A percentile compares a stretch with the other conserved stretches of the same genome.
These are phyloP conservation scores for Plagodis pulveraria DNA, from an alignment of 2,888 invertebrate species.

Conservation along the genomic window DNA sequence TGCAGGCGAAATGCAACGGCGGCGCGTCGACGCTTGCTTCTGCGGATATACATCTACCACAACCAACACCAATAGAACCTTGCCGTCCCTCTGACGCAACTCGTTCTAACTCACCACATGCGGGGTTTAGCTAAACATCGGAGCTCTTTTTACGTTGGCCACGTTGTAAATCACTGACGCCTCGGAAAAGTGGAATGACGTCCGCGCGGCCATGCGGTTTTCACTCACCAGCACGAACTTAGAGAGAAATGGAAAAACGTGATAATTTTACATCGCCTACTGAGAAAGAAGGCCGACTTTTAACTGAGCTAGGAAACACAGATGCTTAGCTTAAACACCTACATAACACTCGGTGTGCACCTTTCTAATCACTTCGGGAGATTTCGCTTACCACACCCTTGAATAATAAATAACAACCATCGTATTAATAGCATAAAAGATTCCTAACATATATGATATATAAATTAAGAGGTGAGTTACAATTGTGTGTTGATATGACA, in stretches of 20 bases:
- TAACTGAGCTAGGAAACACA: constrained; percentile 25
- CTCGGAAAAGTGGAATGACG: constrained; percentile 84
- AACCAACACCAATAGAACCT: constrained; percentile 61
- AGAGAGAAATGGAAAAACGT: constrained; percentile 73
- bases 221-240: constrained; percentile 77
- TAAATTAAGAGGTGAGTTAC: background rate
- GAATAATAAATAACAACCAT: background rate
- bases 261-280: constrained; percentile 60
- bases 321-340: constrained; percentile 4
- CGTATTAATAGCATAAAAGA: background rate
- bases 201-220: constrained; percentile 76
- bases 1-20: constrained; percentile 79
- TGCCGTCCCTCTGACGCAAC: constrained; percentile 42
- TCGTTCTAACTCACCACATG: constrained; percentile 40
- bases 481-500: background rate
- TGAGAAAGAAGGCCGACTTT: constrained; percentile 46
- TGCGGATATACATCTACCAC: constrained; percentile 58
- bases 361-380: constrained; percentile 13
- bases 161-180: constrained; percentile 71
- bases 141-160: constrained; percentile 59
- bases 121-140: constrained; percentile 43
- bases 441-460: background rate
- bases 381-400: background rate
- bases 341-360: constrained; percentile 1
- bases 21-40: constrained; percentile 65